Base-by-base conservation (phyloP, 2,888 invertebrate genomes). In the Scaptomyza tumidula region DNA sequence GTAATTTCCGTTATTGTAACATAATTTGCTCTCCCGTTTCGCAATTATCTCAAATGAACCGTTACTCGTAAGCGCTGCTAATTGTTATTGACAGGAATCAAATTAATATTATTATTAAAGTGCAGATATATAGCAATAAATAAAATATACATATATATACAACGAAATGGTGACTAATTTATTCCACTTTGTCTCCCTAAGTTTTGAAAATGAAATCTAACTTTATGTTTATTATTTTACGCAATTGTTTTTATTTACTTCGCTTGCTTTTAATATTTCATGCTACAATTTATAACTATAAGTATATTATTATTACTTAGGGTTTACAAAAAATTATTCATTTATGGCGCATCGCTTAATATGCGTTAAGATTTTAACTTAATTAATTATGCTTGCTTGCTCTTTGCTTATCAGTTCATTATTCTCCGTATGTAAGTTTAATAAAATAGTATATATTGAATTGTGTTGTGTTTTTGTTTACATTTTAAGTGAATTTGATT, bases 351-450 rank as follows among this genome's bases (percentile, higher is more conserved):
- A 80, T 31, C 45, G 60, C 16, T 52, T 31, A 59, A 61, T 49
- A 78, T 78, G 78, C 77, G 59, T 48, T 59, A 55, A 48, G 56
- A 59, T 69, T 61, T 75, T 53, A 60, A 72, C 72, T 75, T 84
- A 82, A 65, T 75, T 84, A 82, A 65, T 68, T 80, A 80, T 69
- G 75, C 72, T 78, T 75, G 85, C 80, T 76, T 86, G 78, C 78
- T 78, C 71, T 77, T 84, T 86, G 71, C 79, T 76, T 87, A 87
- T 89, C 88, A 87, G 86, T 87, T 87, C 86, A 78, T 76, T 85
- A 71, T 86, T 88, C 84, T 84, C 78, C 78, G 63, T 83, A 79
- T 78, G 57, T 83, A 75, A 66, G 65, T 80, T 70, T 82, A 63
- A 60, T 78, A 78, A 73, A 78, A 73, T 77, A 66, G 72, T 75